Evolutionary conservation across 2,113 vertebrate genomes (phyloP), one percentile per base, ranked within the genome.

Genomic region (Diphyllodes magnificus): DNA sequence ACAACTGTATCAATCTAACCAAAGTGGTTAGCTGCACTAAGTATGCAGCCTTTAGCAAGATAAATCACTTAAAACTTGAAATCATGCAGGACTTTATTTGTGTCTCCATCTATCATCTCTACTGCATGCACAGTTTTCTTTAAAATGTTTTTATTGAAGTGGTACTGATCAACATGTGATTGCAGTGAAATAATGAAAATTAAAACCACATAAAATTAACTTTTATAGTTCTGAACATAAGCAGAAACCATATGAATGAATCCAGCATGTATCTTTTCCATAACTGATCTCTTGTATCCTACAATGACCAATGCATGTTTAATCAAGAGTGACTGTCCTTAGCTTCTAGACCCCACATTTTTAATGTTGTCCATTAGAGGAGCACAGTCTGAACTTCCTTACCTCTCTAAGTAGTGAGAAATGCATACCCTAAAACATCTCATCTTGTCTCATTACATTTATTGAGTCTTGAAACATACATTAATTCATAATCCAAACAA

Each of bases 1-100:
- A 98, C 97, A 97, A 94, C 91, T 96, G 87, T 97, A 97, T 98
- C 97, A 97, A 97, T 97, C 95, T 94, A 95, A 96, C 93, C 91
- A 56, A 95, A 97, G 95, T 97, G 93, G 97, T 96, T 97, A 96
- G 95, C 97, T 92, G 89, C 86, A 92, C 96, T 96, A 93, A 93
- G 97, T 94, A 97, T 96, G 82, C 89, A 97, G 91, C 90, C 89
- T 82, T 88, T 90, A 90, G 78, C 88, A 93, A 95, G 95, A 94
- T 86, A 91, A 97, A 97, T 95, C 94, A 92, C 94, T 97, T 93
- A 82, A 77, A 97, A 89, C 88, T 83, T 94, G 88, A 97, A 97
- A 97, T 90, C 89, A 86, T 57, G 63, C 56, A 89, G 91, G 71
- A 93, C 93, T 96, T 90, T 92, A 83, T 97, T 98, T 97, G 86